Percentiles rank a stretch among this genome's conserved stretches.
These are phyloP conservation scores for Jordanella pulchra DNA, from an alignment of 2,797 vertebrate genomes.

Conservation along the genomic window DNA sequence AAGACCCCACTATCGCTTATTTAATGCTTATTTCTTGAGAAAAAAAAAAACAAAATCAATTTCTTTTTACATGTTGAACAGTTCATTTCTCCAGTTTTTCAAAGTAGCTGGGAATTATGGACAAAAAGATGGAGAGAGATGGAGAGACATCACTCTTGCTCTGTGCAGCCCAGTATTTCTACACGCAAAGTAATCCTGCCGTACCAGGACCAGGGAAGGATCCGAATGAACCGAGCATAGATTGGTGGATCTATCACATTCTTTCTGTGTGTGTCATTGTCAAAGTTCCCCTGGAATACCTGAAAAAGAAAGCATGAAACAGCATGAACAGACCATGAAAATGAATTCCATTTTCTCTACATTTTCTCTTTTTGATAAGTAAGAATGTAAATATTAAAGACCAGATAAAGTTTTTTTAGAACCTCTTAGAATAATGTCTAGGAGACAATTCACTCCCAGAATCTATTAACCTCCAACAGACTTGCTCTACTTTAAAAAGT, in stretches of 20 bases:
- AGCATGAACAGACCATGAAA: too few relatives aligned
- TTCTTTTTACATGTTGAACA: constrained; percentile 88
- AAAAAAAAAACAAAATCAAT: constrained; percentile 82
- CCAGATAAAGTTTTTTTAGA: neutral
- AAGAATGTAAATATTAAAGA: neutral
- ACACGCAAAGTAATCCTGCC: constrained; percentile 95
- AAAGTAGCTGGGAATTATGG: constrained; percentile 46
- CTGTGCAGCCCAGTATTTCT: constrained; percentile 93
- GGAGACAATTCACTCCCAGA: neutral
- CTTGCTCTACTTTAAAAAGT: too few relatives aligned
- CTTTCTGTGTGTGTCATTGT: constrained; percentile 99
- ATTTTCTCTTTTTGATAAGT: neutral
- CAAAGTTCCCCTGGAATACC: constrained; percentile 99
- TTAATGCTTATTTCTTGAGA: constrained; percentile 78
- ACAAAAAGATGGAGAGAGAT: constrained; percentile 35
- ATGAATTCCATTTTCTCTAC: neutral
- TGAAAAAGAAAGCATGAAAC: constrained; percentile 60
- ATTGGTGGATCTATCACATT: constrained; percentile 95
- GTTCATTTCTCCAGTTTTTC: constrained; percentile 83
- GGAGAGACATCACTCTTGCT: constrained; percentile 84
- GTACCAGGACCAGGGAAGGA: constrained; percentile 98
- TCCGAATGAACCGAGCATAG: constrained; percentile 88
- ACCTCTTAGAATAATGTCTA: neutral
- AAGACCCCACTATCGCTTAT: constrained; percentile 84
- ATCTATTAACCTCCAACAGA: too few relatives aligned